Evolutionary conservation across 1,140 invertebrate genomes (phyloP).

Genomic region (Nasonia giraulti): DNA sequence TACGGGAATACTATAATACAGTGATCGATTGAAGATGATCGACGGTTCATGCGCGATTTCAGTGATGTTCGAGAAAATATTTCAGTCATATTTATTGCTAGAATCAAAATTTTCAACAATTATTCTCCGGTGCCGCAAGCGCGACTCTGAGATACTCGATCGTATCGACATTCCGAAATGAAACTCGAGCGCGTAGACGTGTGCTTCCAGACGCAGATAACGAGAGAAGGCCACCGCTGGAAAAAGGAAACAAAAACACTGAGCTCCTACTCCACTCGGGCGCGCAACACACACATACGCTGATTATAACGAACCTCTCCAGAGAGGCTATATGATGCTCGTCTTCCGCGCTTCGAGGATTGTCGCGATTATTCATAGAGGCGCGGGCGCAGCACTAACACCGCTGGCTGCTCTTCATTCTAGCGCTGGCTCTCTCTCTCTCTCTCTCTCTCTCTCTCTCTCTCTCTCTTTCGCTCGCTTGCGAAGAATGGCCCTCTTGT

Average conservation of each 20-base stretch:
- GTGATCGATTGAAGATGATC: too few relatives aligned
- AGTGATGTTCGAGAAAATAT: too few relatives aligned
- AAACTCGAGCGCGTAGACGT: too few relatives aligned
- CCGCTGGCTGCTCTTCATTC: conserved; percentile 14
- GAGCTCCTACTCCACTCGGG: neutral
- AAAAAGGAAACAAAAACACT: neutral
- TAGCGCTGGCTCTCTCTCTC: conserved; percentile 6
- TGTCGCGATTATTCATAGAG: conserved; percentile 46
- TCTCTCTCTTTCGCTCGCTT: neutral
- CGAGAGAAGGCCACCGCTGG: neutral
- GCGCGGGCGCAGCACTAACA: conserved; percentile 34
- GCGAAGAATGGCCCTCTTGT: conserved; percentile 39
- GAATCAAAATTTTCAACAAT: too few relatives aligned
- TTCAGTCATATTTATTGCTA: too few relatives aligned
- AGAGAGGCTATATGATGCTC: neutral
- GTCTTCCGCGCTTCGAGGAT: conserved; percentile 21
- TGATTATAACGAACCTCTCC: neutral
- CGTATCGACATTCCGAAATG: too few relatives aligned
- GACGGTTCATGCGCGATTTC: too few relatives aligned
- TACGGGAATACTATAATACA: too few relatives aligned
- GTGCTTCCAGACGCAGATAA: neutral
- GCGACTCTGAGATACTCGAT: too few relatives aligned
- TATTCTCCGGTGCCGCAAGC: too few relatives aligned
- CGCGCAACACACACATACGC: too few relatives aligned
- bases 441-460: too few relatives aligned